Evolutionary conservation across 2,888 invertebrate species (phyloP).

Genomic region (Argyresthia albistria): DNA sequence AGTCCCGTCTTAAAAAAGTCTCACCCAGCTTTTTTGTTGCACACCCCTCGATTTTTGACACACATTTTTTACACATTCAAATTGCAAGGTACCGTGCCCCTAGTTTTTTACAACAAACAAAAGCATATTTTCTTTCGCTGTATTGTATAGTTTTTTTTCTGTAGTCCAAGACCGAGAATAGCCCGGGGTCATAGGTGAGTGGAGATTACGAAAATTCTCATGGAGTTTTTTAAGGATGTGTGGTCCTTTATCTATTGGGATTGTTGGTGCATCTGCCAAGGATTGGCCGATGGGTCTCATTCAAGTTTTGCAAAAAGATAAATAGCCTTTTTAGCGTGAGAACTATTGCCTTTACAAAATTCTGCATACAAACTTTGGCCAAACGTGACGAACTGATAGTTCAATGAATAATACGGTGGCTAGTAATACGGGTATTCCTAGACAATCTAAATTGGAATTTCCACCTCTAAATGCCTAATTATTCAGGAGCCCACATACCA

Average conservation of each 20-base stretch:
- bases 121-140: constrained; percentile 43
- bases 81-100: constrained; percentile 52
- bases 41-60: constrained; percentile 51
- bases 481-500: constrained; percentile 1
- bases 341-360: constrained; percentile 12
- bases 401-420: too few species aligned
- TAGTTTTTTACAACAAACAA: constrained; percentile 58
- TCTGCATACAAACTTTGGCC: too few species aligned
- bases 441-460: background rate
- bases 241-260: constrained; percentile 31
- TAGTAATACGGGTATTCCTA: constrained; percentile 9
- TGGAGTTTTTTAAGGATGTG: constrained; percentile 34
- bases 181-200: constrained; percentile 66
- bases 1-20: constrained; percentile 54
- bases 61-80: constrained; percentile 48
- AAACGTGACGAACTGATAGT: too few species aligned
- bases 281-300: constrained; percentile 19
- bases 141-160: constrained; percentile 51
- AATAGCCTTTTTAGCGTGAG: constrained; percentile 30
- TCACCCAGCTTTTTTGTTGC: constrained; percentile 38
- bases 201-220: constrained; percentile 51
- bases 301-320: constrained; percentile 22
- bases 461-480: background rate
- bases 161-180: constrained; percentile 43
- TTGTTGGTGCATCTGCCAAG: constrained; percentile 45